These are phyloP conservation scores for Sylvia borin DNA, from an alignment of 2,797 vertebrate species.

Conservation along the genomic window DNA sequence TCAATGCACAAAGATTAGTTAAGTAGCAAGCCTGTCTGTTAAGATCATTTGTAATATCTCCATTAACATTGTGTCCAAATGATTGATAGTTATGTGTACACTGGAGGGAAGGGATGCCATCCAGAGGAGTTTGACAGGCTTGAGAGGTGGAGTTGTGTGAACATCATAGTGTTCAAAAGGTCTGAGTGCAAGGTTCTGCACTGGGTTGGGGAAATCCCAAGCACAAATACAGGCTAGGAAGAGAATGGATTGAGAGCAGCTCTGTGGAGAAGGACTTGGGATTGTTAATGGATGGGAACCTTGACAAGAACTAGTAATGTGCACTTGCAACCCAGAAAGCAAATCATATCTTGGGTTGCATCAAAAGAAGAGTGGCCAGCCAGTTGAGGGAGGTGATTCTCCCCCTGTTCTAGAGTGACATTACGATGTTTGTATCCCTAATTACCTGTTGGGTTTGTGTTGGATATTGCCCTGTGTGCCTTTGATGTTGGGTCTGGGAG, in stretches of 20 bases:
- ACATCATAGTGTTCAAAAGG: neutral
- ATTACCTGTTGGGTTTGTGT: too few relatives aligned
- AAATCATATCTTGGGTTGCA: rapidly evolving
- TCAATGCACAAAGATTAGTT: neutral
- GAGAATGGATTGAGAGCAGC: neutral
- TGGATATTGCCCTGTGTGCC: too few relatives aligned
- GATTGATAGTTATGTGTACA: rapidly evolving
- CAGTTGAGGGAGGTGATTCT: neutral
- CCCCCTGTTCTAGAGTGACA: too few relatives aligned
- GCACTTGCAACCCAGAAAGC: neutral
- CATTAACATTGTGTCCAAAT: neutral
- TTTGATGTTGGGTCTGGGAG: too few relatives aligned
- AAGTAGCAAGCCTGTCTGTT: neutral
- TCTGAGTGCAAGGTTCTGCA: neutral
- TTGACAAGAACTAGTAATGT: neutral
- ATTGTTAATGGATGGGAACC: neutral
- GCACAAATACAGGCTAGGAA: neutral
- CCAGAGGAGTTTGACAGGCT: neutral
- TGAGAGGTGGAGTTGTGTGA: neutral
- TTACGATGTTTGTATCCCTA: too few relatives aligned
- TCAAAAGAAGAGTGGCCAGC: too few relatives aligned
- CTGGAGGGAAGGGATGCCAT: neutral
- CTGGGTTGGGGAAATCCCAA: neutral
- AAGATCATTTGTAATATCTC: neutral
- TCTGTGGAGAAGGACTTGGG: neutral